A percentile compares a stretch with the other conserved stretches of the same genome.
phyloP scores from a whole-genome alignment of 2,888 invertebrate genomes.

The Epirrhoe tristata region DNA sequence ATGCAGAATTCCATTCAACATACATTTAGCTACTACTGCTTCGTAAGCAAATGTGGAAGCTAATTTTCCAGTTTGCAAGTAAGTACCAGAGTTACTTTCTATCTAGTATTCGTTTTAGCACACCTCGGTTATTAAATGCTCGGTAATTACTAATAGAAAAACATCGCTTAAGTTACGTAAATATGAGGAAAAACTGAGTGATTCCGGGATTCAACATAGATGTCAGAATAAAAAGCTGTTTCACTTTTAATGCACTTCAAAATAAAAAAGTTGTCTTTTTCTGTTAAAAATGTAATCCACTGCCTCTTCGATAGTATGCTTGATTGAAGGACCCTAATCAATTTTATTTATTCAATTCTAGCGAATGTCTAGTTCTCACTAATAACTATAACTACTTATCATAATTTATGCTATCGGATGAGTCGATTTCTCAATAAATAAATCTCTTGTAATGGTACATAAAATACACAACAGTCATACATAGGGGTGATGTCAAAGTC shows the following conservation, averaged over 20 bases:
- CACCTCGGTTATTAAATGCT: conserved; percentile 9
- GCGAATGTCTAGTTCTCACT: too few relatives aligned
- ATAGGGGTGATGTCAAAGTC: too few relatives aligned
- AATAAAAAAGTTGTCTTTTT: too few relatives aligned
- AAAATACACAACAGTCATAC: too few relatives aligned
- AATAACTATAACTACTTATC: too few relatives aligned
- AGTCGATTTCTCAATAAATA: too few relatives aligned
- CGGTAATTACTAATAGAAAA: conserved; percentile 9
- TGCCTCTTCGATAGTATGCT: too few relatives aligned
- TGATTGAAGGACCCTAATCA: too few relatives aligned
- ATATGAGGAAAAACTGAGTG: background rate
- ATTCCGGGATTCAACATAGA: background rate
- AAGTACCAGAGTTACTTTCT: conserved; percentile 49
- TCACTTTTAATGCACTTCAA: background rate
- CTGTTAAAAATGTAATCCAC: too few relatives aligned
- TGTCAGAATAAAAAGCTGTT: background rate
- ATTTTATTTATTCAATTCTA: too few relatives aligned
- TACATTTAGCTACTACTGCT: background rate
- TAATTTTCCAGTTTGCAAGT: conserved; percentile 12
- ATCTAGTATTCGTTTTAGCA: background rate
- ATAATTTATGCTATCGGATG: too few relatives aligned
- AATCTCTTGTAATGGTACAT: too few relatives aligned
- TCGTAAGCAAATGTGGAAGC: conserved; percentile 23
- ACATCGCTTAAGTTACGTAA: background rate
- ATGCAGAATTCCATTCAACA: background rate